Conservation (phyloP, 1,140 invertebrate genomes). For the Drosophila saltans region DNA sequence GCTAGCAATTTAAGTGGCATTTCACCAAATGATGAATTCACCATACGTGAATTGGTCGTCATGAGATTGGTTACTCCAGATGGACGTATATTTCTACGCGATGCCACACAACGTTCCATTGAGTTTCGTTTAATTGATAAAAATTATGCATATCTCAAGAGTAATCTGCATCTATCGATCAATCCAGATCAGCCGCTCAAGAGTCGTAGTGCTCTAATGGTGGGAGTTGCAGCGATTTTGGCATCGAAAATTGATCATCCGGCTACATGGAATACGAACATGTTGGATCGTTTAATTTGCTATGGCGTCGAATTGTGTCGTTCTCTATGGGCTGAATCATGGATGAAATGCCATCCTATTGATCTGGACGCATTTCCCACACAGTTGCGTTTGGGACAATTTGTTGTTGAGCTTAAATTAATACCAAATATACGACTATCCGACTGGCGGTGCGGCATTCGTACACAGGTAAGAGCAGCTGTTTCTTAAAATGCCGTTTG, state of each 20-base stretch:
- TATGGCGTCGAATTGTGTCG: conserved; percentile 72
- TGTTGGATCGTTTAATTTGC: conserved; percentile 65
- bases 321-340: conserved; percentile 49
- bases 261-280: conserved; percentile 59
- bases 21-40: conserved; percentile 38
- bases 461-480: conserved; percentile 18
- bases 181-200: conserved; percentile 39
- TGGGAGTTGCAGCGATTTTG: conserved; percentile 66
- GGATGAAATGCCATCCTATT: conserved; percentile 32
- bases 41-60: conserved; percentile 62
- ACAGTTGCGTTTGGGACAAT: conserved; percentile 66
- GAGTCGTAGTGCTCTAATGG: conserved; percentile 61
- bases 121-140: conserved; percentile 55
- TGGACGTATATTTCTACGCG: conserved; percentile 51
- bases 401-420: conserved; percentile 51
- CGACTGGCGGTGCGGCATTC: conserved; percentile 41
- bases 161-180: conserved; percentile 53
- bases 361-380: conserved; percentile 61
- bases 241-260: conserved; percentile 75
- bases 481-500: too few relatives aligned
- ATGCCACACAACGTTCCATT: conserved; percentile 28
- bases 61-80: conserved; percentile 60
- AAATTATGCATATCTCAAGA: conserved; percentile 71
- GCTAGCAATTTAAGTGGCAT: conserved; percentile 45
- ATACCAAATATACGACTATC: conserved; percentile 40